These are phyloP conservation scores for Myiopsitta monachus DNA, from an alignment of 2,113 vertebrate genomes.

Conservation along the genomic window DNA sequence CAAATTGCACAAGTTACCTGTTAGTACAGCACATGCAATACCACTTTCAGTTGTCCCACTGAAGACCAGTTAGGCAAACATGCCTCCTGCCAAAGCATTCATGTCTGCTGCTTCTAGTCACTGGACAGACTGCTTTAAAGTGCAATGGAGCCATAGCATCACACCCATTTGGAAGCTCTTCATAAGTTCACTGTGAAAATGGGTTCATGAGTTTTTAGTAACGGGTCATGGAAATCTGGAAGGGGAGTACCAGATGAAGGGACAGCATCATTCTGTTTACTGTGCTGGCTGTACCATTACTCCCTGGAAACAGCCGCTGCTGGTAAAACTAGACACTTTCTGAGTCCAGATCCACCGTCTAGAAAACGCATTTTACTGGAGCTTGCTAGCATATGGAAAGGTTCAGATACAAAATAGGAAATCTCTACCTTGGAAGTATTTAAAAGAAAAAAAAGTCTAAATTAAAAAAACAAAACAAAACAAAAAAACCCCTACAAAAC, in stretches of 20 bases:
- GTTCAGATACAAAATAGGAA: neutral
- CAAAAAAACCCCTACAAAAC: neutral
- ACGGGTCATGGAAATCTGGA: fast-evolving
- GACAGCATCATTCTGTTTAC: fast-evolving
- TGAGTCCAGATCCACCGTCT: neutral
- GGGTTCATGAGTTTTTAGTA: neutral
- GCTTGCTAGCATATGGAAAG: neutral
- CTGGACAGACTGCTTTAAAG: neutral
- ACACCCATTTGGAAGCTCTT: neutral
- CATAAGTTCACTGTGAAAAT: neutral
- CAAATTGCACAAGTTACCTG: neutral
- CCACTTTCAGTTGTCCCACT: fast-evolving
- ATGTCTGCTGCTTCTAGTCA: neutral
- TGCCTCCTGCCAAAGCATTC: neutral
- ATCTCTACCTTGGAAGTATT: neutral
- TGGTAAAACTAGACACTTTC: neutral
- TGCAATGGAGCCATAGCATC: neutral
- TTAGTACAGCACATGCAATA: neutral
- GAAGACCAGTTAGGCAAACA: neutral
- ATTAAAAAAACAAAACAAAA: neutral
- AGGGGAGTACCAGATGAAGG: neutral
- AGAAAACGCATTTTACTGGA: neutral
- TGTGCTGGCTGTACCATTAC: neutral
- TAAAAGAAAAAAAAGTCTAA: neutral
- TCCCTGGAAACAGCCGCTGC: neutral